Conservation (phyloP, 2,888 invertebrate genomes). For the Scrobipalpa costella region DNA sequence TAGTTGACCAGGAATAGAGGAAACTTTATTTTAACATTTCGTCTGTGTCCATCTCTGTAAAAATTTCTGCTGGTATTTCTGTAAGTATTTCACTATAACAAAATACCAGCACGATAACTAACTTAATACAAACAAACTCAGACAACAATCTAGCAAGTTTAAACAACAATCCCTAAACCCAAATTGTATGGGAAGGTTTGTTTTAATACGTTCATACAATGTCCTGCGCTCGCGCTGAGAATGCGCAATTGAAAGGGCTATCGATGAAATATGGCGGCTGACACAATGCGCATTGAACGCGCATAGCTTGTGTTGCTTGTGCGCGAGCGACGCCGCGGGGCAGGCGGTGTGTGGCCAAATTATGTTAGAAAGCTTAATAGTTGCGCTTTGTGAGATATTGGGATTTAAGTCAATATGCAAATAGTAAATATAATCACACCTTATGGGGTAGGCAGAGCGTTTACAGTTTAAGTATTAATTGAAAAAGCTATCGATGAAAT, state of each 20-base stretch:
- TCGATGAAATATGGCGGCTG: constrained; percentile 52
- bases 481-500: constrained; percentile 62
- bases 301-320: constrained; percentile 29
- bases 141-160: not conserved
- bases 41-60: too few species aligned
- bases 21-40: too few species aligned
- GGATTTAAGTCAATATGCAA: not conserved
- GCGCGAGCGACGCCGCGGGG: constrained; percentile 60
- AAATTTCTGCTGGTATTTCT: too few species aligned
- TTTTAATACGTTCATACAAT: constrained; percentile 47
- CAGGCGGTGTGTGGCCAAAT: constrained; percentile 58
- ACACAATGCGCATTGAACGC: constrained; percentile 64
- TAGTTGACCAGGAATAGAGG: too few species aligned
- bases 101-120: too few species aligned
- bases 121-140: too few species aligned
- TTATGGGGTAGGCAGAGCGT: too few species aligned
- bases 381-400: constrained; percentile 9
- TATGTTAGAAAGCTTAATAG: constrained; percentile 11
- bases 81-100: too few species aligned
- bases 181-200: constrained; percentile 41
- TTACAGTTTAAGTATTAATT: too few species aligned
- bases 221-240: constrained; percentile 33
- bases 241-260: constrained; percentile 63
- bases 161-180: constrained; percentile 28
- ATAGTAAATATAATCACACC: not conserved